phyloP scores from a whole-genome alignment of 2,888 invertebrate species.

The Automeris io region DNA sequence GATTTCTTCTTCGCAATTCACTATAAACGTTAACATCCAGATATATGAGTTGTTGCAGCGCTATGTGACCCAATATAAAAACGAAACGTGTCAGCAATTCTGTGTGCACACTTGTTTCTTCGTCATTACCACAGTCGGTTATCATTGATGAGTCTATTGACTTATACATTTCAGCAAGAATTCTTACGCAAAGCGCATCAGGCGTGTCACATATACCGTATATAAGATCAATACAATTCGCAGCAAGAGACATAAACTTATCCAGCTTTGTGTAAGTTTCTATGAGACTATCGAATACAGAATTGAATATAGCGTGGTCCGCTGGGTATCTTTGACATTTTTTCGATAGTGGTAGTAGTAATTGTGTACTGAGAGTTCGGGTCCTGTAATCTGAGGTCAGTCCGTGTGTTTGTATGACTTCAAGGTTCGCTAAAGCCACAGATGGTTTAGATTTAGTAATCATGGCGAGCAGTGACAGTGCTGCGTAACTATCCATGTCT shows the following conservation, averaged over 20 bases:
- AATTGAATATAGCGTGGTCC: conserved; percentile 49
- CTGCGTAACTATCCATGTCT: conserved; percentile 83
- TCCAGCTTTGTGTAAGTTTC: conserved; percentile 64
- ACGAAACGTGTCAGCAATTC: conserved; percentile 73
- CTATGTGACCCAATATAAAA: conserved; percentile 85
- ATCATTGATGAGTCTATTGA: conserved; percentile 57
- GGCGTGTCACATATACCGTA: conserved; percentile 78
- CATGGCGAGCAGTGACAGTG: conserved; percentile 88
- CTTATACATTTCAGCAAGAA: conserved; percentile 65
- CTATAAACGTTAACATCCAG: conserved; percentile 90
- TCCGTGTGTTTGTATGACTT: conserved; percentile 84
- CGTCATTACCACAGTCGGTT: conserved; percentile 42
- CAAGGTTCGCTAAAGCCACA: conserved; percentile 81
- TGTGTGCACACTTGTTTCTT: conserved; percentile 44
- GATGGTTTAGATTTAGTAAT: conserved; percentile 76
- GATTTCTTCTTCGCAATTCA: conserved; percentile 79
- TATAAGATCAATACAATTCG: conserved; percentile 68
- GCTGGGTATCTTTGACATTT: conserved; percentile 56
- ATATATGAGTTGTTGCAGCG: conserved; percentile 86
- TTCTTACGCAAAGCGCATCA: conserved; percentile 65
- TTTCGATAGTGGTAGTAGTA: conserved; percentile 50
- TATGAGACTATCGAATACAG: conserved; percentile 55
- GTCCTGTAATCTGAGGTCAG: conserved; percentile 74
- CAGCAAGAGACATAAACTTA: conserved; percentile 71
- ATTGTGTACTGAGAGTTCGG: conserved; percentile 48